These are phyloP conservation scores for Acanthoscelides obtectus DNA, from an alignment of 2,888 invertebrate genomes.

Conservation along the genomic window DNA sequence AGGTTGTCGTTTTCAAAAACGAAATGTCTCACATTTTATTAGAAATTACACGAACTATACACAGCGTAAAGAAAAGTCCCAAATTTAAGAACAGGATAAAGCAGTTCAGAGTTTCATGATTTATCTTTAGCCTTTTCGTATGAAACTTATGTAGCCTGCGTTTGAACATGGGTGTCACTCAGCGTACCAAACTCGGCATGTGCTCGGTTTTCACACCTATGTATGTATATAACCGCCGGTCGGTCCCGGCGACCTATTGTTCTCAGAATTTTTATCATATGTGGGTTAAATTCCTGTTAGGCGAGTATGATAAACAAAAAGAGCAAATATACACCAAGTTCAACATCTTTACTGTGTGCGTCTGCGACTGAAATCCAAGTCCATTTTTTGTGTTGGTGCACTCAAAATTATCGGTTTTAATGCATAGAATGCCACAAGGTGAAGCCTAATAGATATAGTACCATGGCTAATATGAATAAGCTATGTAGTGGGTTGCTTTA, in stretches of 20 bases:
- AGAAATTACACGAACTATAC: too few species aligned
- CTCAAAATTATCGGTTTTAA: not conserved
- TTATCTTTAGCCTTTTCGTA: too few species aligned
- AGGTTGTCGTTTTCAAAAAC: too few species aligned
- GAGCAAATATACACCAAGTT: not conserved
- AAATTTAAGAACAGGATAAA: too few species aligned
- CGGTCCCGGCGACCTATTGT: not conserved
- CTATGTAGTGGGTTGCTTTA: too few species aligned
- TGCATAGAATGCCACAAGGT: too few species aligned
- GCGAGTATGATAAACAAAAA: not conserved
- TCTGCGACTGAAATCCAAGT: not conserved
- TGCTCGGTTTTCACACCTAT: not conserved
- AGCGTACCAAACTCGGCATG: not conserved
- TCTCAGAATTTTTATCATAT: not conserved
- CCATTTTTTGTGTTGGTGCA: not conserved
- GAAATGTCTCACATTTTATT: too few species aligned
- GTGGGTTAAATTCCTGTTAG: not conserved
- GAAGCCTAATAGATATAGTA: too few species aligned
- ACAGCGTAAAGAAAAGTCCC: too few species aligned
- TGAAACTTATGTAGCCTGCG: not conserved
- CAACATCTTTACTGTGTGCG: not conserved
- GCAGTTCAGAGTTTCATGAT: too few species aligned
- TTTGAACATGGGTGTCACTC: not conserved
- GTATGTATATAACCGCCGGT: not conserved
- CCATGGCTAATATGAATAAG: too few species aligned